Conservation (phyloP, 2,797 vertebrate genomes). For the Gallinago nigripennis region DNA sequence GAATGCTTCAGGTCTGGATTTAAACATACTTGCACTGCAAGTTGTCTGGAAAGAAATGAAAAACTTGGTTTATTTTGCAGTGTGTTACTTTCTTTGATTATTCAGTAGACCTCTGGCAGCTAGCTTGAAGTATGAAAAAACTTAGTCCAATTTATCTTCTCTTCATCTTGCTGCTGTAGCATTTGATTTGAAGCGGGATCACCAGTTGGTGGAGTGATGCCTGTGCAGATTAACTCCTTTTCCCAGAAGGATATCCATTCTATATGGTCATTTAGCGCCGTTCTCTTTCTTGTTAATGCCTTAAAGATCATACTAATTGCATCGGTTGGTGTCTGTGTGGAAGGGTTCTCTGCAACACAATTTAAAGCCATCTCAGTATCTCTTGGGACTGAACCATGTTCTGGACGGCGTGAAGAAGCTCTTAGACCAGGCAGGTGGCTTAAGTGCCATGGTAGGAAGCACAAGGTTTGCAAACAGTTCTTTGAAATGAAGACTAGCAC, state of each 20-base stretch:
- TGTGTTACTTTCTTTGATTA: not conserved
- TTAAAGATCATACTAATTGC: not conserved
- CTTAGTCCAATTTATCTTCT: not conserved
- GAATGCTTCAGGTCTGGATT: not conserved
- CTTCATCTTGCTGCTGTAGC: not conserved
- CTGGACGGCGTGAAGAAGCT: not conserved
- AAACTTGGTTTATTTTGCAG: slow-evolving; percentile 17
- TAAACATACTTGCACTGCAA: not conserved
- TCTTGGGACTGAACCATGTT: not conserved
- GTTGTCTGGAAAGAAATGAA: not conserved
- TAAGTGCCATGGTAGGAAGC: not conserved
- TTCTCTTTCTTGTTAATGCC: not conserved
- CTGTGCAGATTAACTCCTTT: not conserved
- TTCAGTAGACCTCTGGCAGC: not conserved
- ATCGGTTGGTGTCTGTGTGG: not conserved
- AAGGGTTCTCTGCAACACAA: not conserved
- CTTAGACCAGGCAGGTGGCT: not conserved
- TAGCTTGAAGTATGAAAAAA: not conserved
- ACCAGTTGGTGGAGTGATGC: not conserved
- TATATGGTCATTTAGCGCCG: no score
- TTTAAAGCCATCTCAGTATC: not conserved
- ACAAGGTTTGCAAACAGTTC: not conserved
- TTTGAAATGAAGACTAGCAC: not conserved
- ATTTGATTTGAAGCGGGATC: not conserved
- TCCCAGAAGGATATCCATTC: not conserved